Evolutionary conservation across 2,113 vertebrate species (phyloP).

Genomic region (Prolemur simus): DNA sequence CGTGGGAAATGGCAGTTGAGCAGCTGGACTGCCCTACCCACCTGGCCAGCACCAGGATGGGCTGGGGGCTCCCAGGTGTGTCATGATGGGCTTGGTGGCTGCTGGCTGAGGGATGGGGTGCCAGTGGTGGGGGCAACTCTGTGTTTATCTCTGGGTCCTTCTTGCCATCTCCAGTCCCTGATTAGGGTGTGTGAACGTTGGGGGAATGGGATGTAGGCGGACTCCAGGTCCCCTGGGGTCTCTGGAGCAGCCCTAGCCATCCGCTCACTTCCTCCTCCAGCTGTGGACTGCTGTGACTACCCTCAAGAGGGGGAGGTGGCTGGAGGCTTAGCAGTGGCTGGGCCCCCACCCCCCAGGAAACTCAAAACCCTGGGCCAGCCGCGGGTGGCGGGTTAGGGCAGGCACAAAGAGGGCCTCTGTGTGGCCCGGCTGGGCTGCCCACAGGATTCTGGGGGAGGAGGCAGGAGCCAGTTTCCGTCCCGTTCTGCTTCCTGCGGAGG

Average conservation of each 20-base stretch:
- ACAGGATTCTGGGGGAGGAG: constrained; percentile 81
- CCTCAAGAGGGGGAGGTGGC: constrained; percentile 55
- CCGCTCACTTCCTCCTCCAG: constrained; percentile 59
- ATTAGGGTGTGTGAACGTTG: neutral
- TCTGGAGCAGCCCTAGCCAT: constrained; percentile 51
- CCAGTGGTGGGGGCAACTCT: neutral
- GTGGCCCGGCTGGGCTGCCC: constrained; percentile 72
- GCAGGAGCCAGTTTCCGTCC: constrained; percentile 78
- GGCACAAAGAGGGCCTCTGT: constrained; percentile 81
- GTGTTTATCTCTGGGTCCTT: neutral
- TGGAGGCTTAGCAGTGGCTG: constrained; percentile 58
- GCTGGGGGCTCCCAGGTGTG: neutral
- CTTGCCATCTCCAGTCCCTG: neutral
- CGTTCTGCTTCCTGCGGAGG: constrained; percentile 79
- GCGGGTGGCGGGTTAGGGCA: constrained; percentile 73
- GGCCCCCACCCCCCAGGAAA: constrained; percentile 74
- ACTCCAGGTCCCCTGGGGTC: neutral
- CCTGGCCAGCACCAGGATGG: neutral
- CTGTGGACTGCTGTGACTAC: constrained; percentile 68
- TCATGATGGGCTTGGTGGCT: neutral
- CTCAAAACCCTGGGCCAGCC: constrained; percentile 78
- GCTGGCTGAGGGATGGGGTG: neutral
- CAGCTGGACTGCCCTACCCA: neutral
- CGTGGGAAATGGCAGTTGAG: neutral
- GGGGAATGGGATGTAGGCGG: neutral